Evolutionary conservation across 1,140 invertebrate genomes (phyloP), one percentile per base, ranked within the genome.

Genomic region (Meteorus sp.): DNA sequence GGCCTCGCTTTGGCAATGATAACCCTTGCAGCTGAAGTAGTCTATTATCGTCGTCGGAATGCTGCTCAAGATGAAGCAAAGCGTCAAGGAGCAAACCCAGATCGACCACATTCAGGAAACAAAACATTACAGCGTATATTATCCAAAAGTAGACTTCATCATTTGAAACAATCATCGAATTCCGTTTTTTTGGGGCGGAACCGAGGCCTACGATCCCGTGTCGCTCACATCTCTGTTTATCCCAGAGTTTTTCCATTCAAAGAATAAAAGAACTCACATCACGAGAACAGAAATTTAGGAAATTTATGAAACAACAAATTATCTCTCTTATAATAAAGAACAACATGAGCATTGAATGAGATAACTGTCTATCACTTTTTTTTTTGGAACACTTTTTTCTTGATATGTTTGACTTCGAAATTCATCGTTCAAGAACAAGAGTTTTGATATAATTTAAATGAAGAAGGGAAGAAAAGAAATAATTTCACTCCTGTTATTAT

Each of bases 1-100:
- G 93, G 92, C 0, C 76, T 94, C 3, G 86, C 86, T 0, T 67
- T 94, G 27, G 91, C 91, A 0, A 91, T 94, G 88, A 69, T 93
- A 3, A 92, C 91, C 0, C 76, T 94, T 8, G 87, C 84, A 0
- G 86, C 87, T 59, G 91, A 94, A 73, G 87, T 94, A 0, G 78
- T 92, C 27, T 92, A 91, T 67, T 89, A 93, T 70, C 68, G 76
- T 1, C 86, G 86, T 60, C 80, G 82, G n/a, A 87, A 86, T 67
- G 77, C 80, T n/a, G 79, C 75, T 44, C 77, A 77, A 8, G 75
- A 77, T 60, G 70, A 78, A 2, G 73, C 78, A 48, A n/a, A n/a
- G n/a, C n/a, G 69, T 9, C 66, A 78, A 58, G 45, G 59, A 59
- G 62, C n/a, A 56, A 77, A 64, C 25, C 44, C 71, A 61, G 4